Evolutionary conservation across 2,888 invertebrate species (phyloP).

Genomic region (Mellilla xanthometata): DNA sequence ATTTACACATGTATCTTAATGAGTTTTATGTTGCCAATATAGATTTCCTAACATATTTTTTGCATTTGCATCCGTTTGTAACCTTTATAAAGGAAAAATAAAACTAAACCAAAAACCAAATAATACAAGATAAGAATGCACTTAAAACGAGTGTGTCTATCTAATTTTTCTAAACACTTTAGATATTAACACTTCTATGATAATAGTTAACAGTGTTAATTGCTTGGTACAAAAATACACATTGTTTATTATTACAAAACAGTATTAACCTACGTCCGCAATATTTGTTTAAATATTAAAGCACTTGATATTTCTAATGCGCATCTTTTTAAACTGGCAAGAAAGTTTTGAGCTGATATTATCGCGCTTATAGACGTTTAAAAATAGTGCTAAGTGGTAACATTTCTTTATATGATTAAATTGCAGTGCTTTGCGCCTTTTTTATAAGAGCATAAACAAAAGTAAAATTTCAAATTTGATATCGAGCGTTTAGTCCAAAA

Average conservation of each 20-base stretch:
- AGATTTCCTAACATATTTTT: no score
- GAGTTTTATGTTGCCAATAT: no score
- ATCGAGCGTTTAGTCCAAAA: conserved; percentile 46
- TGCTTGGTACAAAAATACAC: conserved; percentile 63
- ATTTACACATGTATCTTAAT: no score
- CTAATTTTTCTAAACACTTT: conserved; percentile 26
- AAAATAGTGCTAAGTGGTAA: no score
- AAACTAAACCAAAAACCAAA: no score
- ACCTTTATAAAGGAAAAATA: no score
- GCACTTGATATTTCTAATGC: conserved; percentile 23
- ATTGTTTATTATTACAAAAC: conserved; percentile 45
- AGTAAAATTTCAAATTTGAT: no score
- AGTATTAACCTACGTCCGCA: conserved; percentile 32
- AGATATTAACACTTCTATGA: conserved; percentile 31
- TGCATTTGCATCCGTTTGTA: no score
- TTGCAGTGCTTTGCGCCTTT: no score
- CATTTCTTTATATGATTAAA: no score
- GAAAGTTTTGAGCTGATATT: conserved; percentile 7
- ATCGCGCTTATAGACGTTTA: no score
- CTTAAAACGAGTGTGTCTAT: conserved; percentile 34
- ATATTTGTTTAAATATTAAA: not conserved
- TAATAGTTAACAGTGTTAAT: conserved; percentile 43
- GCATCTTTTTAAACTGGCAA: conserved; percentile 18
- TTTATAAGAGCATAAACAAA: no score
- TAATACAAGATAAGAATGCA: conserved; percentile 37